Base-by-base conservation (phyloP, 2,113 vertebrate genomes). In the Engystomops pustulosus region DNA sequence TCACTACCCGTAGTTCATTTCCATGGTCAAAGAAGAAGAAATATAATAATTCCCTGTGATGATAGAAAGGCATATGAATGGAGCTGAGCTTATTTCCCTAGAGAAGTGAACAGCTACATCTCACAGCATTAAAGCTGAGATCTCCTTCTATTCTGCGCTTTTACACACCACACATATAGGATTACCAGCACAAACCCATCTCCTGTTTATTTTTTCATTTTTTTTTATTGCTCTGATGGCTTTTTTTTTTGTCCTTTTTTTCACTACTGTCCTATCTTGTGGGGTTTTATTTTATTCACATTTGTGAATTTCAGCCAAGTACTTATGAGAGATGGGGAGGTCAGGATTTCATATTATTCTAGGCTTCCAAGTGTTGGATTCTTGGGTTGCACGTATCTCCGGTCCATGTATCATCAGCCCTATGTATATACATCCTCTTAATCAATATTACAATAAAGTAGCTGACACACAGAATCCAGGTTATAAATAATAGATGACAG, bases 401-500 rank as follows among this genome's bases (percentile, higher is more conserved):
- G 85, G 32, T 87, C 86, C 87, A 68, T 89, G 89, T 89, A 74
- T 89, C 74, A 87, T 38, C 87, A 68, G 75, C 77, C 88, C 47
- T 85, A 27, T 89, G 85, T 90, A 7, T 86, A 86, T 90, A 81
- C 70, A 84, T 86, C 85, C 79, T 89, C 88, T 86, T 74, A 93
- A 96, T 98, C 95, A 93, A 94, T 96, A 95, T 87, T 79, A 89
- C 89, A 90, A 92, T 91, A 93, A 90, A 89, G 90, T 88, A 93
- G 91, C 93, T 93, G 94, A 94, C 92, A 89, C 87, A 81, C 88
- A 91, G 91, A 90, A 91, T 94, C 94, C 55, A 93, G 94, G 93
- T 93, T 89, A 95, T 97, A 95, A 95, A 95, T 97, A 95, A 95
- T 96, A 90, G 94, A 95, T 91, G 88, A 85, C 87, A 85, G 86